Base-by-base conservation (phyloP, 2,888 invertebrate genomes). In the Endotricha flammealis region DNA sequence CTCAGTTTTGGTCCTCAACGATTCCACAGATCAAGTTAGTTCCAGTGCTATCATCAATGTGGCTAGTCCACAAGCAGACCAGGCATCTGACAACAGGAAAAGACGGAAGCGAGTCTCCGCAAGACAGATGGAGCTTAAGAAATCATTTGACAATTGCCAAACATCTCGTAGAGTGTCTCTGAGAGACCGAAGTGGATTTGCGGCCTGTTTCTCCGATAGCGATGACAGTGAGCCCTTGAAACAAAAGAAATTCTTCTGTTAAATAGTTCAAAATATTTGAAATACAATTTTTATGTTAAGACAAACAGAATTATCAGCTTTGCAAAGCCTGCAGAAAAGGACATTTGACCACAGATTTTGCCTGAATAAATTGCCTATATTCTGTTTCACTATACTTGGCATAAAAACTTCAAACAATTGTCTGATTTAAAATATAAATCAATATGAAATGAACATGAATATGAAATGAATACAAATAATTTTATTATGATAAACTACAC, bases 141-240 rank as follows among this genome's bases (percentile, higher is more conserved):
- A 68, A 42, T 46, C 50, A 10, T 34, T 41, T 11, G 59, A 65
- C 35, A 67, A 60, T 49, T 61, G 54, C 43, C 56, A 51, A 42
- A 60, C 61, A 12, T 42, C 55, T 9, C 53, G 50, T 28, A 64
- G 54, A 36, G 74, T 75, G 58, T 73, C 78, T 0, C 40, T 69
- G 11, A 64, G 73, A 42, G 75, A 82, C 44, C 70, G 65, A 43
- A 83, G 82, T 61, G 85, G 82, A 20, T 83, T 78, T 45, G 54
- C 77, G 0, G 75, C 73, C 4, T 85, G 85, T 48, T 85, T 86
- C 47, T 78, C 85, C 0, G 85, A 85, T 42, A 83, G 81, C 70
- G 85, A 81, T 24, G 73, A 82, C 34, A 68, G 65, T 69, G 71
- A 72, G 52, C 76, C 73, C 6, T 50, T 74, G 12, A 67, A 73